Evolutionary conservation across 2,888 invertebrate genomes (phyloP), one percentile per base, ranked within the genome.

Genomic region (Agonum fuliginosum): DNA sequence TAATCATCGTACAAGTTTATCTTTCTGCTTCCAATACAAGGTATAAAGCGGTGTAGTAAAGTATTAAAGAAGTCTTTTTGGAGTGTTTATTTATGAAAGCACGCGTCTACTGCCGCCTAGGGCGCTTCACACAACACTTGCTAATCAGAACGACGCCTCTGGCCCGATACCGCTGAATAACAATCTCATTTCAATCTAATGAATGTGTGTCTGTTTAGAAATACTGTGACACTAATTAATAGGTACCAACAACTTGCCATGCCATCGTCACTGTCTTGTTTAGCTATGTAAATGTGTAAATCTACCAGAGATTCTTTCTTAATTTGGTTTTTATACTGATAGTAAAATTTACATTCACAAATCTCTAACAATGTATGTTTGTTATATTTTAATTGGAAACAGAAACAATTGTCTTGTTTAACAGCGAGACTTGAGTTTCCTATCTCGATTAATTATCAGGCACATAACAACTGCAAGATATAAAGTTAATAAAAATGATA

Each of bases 161-260:
- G 62, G 62, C 34, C 22, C 17, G 14, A 17, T 48, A 48, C 48
- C 4, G 4, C 8, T 48, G 8, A 48, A 48, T 48, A 48, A 62
- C 27, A 34, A 62, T 62, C 62, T 62, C 10, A 62, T 62, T 62
- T 62, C 30, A n/a, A 58, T 62, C 62, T 62, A 62, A 48, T 48
- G 48, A 48, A 48, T 48, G 34, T 17, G 34, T 62, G 34, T 62
- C 62, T 62, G 62, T 62, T 34, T 34, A 62, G 62, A 62, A 62
- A 62, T 62, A 30, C 30, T 62, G 30, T 62, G 62, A 62, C 62
- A 62, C 62, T 62, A 62, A 62, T 62, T 62, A 62, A 62, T 17
- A 62, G 17, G 22, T 54, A 54, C 62, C 19, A 62, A 14, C 34
- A 17, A 1, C 62, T 30, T 17, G 34, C n/a, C n/a, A n/a, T n/a